These are phyloP conservation scores for Ormia ochracea DNA, from an alignment of 2,888 invertebrate species.

Conservation along the genomic window DNA sequence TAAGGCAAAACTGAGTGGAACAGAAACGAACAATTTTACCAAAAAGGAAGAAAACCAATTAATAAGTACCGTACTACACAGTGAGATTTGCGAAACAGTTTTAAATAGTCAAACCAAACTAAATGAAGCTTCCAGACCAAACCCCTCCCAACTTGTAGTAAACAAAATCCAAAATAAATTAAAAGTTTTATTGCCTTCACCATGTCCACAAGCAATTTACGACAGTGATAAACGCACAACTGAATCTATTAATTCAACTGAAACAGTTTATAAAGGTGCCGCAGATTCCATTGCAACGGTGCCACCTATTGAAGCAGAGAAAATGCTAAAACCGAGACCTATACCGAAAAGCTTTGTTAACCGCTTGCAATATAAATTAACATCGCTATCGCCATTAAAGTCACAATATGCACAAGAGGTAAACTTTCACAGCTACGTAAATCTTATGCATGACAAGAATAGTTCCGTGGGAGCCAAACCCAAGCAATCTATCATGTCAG, in stretches of 20 bases:
- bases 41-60: background rate
- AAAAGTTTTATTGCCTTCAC: background rate
- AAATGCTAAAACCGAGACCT: background rate
- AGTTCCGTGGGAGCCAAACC: background rate
- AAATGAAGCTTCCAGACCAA: background rate
- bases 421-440: conserved; percentile 16
- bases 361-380: conserved; percentile 10
- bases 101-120: background rate
- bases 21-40: background rate
- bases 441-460: background rate
- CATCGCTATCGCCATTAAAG: background rate
- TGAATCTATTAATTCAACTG: background rate
- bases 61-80: too few species aligned
- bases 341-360: background rate
- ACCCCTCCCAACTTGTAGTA: background rate
- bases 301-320: background rate
- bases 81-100: background rate
- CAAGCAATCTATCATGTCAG: background rate
- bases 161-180: conserved; percentile 6
- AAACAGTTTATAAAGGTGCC: background rate
- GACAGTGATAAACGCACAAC: background rate
- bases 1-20: background rate
- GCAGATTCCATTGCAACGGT: background rate
- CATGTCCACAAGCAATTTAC: background rate
- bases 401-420: background rate